Evolutionary conservation across 2,797 vertebrate species (phyloP), one percentile per base, ranked within the genome.

Genomic region (Chiroxiphia lanceolata): DNA sequence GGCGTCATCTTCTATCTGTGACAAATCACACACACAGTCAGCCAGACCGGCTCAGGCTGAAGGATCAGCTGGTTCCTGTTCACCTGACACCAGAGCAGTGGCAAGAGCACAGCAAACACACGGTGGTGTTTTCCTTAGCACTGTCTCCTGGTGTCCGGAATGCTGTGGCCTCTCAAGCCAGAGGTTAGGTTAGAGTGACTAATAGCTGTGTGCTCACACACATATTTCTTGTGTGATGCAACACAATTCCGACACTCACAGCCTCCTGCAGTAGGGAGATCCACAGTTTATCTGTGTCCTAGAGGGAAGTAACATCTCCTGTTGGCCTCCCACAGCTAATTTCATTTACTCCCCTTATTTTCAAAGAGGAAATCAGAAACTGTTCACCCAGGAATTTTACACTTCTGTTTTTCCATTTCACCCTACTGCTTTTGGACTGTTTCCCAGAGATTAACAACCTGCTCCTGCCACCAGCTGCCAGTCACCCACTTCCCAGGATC

Each of bases 191-290:
- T 82, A 51, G 20, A 11, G 44, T 93, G 81, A 89, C 25, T 84
- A 92, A 91, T 27, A 67, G 40, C 68, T 74, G 11, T 64, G 22
- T 64, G 23, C 56, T 87, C 11, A 13, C 72, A 36, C 36, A 77
- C 42, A 88, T 92, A 47, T 38, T 93, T 94, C n/a, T 77, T 21
- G 67, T 13, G 31, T 91, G 94, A 92, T 67, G 60, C 17, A 93
- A 89, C 74, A 27, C 0, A 0, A 6, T 63, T 72, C 65, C 76
- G 63, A 67, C 87, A 91, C 33, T 89, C 9, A 9, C 18, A 23
- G 40, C 0, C 2, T 61, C 40, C 87, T 63, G 77, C 47, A 44
- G 50, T 34, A n/a, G 33, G 22, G 59, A 76, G 20, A 67, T 42
- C 38, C 47, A 9, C 2, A 6, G 20, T 67, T 87, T 48, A 48